These are phyloP conservation scores for Sorex maritimensis DNA, from an alignment of 2,797 vertebrate species.

Conservation along the genomic window DNA sequence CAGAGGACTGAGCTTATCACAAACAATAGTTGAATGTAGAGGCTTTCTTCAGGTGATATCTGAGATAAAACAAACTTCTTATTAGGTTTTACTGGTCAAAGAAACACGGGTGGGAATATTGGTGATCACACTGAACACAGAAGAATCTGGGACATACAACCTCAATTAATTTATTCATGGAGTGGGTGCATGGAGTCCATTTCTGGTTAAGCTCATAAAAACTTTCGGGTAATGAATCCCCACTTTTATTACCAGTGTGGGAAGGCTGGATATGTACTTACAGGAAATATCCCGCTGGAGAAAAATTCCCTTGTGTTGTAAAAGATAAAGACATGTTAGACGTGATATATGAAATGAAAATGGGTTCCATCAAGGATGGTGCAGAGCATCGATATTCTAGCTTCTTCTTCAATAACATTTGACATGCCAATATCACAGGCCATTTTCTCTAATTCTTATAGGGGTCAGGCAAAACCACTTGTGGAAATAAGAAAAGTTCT, in stretches of 20 bases:
- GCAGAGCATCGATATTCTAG: accelerated
- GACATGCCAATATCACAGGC: accelerated
- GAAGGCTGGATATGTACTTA: background rate
- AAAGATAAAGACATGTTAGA: background rate
- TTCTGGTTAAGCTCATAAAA: background rate
- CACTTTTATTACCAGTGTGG: accelerated
- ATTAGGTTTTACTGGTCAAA: too few relatives aligned
- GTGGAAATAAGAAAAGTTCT: background rate
- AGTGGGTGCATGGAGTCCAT: background rate
- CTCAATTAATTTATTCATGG: too few relatives aligned
- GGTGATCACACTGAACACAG: too few relatives aligned
- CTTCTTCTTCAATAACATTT: accelerated
- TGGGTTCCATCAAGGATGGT: background rate
- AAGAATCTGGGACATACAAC: too few relatives aligned
- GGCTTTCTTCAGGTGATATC: too few relatives aligned
- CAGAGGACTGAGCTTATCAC: accelerated
- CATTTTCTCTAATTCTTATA: background rate
- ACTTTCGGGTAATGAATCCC: too few relatives aligned
- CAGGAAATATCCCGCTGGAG: too few relatives aligned
- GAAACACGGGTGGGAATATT: too few relatives aligned
- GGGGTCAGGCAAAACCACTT: background rate
- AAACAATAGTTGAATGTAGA: accelerated
- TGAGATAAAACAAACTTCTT: too few relatives aligned
- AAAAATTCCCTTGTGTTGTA: accelerated
- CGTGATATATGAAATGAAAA: accelerated